phyloP scores from a whole-genome alignment of 2,113 vertebrate genomes.

The Zapus hudsonius region DNA sequence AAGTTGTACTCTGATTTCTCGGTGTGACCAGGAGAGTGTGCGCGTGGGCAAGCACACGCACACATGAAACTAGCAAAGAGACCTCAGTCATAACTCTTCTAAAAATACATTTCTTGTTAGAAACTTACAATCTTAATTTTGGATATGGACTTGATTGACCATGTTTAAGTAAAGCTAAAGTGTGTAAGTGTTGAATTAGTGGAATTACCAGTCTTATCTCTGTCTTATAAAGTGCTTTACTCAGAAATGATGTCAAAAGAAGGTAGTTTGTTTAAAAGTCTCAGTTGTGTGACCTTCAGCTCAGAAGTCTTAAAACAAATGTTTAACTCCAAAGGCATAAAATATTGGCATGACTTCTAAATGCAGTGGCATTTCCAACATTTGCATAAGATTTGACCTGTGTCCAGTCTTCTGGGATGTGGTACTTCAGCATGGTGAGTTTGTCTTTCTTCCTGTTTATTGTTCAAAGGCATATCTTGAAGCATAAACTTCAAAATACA shows the following conservation, averaged over 20 bases:
- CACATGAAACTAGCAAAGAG: no score
- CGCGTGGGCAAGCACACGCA: no score
- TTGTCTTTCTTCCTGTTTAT: constrained; percentile 2
- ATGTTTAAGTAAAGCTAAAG: constrained; percentile 13
- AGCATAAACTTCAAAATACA: constrained; percentile 39
- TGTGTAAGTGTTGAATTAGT: not conserved
- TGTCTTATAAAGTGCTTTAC: not conserved
- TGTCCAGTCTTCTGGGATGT: constrained; percentile 21
- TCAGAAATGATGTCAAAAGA: not conserved
- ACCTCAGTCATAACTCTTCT: not conserved
- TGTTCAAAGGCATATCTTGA: constrained; percentile 50
- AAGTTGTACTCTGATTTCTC: no score
- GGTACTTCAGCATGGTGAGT: not conserved
- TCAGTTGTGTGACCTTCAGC: constrained; percentile 66
- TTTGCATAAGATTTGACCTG: constrained; percentile 69
- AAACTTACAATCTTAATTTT: not conserved
- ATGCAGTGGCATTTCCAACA: constrained; percentile 72
- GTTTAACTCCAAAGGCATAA: constrained; percentile 59
- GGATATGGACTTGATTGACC: not conserved
- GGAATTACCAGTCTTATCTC: not conserved
- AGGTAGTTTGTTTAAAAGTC: constrained; percentile 58
- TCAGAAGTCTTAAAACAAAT: constrained; percentile 60
- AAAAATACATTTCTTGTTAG: not conserved
- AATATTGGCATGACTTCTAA: constrained; percentile 52
- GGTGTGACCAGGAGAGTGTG: no score